Evolutionary conservation across 2,113 vertebrate species (phyloP).

Genomic region (Poeciliopsis retropinna): DNA sequence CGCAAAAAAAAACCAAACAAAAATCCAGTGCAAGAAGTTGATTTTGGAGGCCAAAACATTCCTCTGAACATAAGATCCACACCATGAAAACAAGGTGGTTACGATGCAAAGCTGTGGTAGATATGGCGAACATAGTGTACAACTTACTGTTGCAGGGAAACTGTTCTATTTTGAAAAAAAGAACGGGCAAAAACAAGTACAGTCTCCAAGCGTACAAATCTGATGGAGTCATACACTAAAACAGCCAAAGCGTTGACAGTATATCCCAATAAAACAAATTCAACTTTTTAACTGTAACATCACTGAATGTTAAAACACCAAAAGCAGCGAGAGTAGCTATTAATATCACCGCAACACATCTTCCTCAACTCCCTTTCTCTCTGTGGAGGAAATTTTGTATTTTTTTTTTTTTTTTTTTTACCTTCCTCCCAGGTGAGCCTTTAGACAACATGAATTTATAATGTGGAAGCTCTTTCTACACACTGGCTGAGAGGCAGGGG

Average conservation of each 20-base stretch:
- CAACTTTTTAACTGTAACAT: neutral
- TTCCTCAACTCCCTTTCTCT: conserved; percentile 7
- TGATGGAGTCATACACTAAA: neutral
- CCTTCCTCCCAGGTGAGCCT: conserved; percentile 17
- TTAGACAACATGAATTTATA: conserved; percentile 19
- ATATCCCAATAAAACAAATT: neutral
- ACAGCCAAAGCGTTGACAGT: neutral
- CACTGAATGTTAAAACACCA: too few relatives aligned
- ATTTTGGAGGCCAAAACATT: too few relatives aligned
- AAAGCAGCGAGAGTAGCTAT: neutral
- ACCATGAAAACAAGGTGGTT: neutral
- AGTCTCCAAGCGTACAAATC: neutral
- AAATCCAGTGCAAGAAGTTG: too few relatives aligned
- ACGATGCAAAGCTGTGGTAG: neutral
- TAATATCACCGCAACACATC: neutral
- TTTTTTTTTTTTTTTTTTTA: conserved; percentile 7
- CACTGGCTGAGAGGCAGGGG: conserved; percentile 27
- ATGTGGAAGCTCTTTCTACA: conserved; percentile 30
- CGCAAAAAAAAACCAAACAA: neutral
- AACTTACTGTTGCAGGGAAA: neutral
- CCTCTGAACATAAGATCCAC: neutral
- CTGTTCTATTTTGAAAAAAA: too few relatives aligned
- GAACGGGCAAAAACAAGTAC: too few relatives aligned
- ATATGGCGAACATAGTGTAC: neutral
- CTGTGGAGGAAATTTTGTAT: neutral